Evolutionary conservation across 1,140 invertebrate genomes (phyloP).

Genomic region (Drosophila ironensis): DNA sequence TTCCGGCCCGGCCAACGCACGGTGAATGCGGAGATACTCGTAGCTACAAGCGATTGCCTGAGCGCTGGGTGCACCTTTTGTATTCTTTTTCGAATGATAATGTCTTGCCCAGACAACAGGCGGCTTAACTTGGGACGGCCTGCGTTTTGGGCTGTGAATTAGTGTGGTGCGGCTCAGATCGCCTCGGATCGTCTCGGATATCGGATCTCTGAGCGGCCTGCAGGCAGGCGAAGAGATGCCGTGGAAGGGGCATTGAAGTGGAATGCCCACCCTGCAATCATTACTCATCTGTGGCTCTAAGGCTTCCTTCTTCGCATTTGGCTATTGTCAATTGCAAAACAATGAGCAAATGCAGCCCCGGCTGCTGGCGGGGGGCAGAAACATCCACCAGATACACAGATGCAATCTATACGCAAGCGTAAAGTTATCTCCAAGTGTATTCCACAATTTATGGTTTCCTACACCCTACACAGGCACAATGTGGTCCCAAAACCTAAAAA

Average conservation of each 20-base stretch:
- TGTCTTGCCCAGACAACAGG: slow-evolving; percentile 44
- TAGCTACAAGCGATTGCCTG: slow-evolving; percentile 49
- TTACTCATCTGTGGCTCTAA: slow-evolving; percentile 69
- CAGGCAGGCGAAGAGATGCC: slow-evolving; percentile 18
- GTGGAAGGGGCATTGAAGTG: slow-evolving; percentile 55
- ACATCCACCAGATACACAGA: slow-evolving; percentile 25
- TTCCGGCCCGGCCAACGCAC: slow-evolving; percentile 61
- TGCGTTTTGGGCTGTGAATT: slow-evolving; percentile 26
- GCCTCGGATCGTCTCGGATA: slow-evolving; percentile 22
- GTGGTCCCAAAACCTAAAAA: slow-evolving; percentile 36
- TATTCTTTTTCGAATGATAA: slow-evolving; percentile 7
- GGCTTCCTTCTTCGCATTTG: slow-evolving; percentile 39
- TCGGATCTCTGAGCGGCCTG: slow-evolving; percentile 46
- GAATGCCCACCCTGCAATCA: slow-evolving; percentile 67
- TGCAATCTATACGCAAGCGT: slow-evolving; percentile 32
- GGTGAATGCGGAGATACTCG: slow-evolving; percentile 66
- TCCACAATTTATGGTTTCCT: slow-evolving; percentile 72
- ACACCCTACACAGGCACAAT: slow-evolving; percentile 61
- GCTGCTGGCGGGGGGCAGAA: slow-evolving; percentile 19
- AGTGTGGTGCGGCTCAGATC: slow-evolving; percentile 14
- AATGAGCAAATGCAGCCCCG: slow-evolving; percentile 35
- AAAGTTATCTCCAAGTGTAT: slow-evolving; percentile 43
- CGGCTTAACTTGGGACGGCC: slow-evolving; percentile 48
- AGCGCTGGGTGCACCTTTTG: slow-evolving; percentile 22
- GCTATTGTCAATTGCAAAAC: slow-evolving; percentile 68